These are phyloP conservation scores for Aphidoletes aphidimyza DNA, from an alignment of 2,888 invertebrate species.

Conservation along the genomic window DNA sequence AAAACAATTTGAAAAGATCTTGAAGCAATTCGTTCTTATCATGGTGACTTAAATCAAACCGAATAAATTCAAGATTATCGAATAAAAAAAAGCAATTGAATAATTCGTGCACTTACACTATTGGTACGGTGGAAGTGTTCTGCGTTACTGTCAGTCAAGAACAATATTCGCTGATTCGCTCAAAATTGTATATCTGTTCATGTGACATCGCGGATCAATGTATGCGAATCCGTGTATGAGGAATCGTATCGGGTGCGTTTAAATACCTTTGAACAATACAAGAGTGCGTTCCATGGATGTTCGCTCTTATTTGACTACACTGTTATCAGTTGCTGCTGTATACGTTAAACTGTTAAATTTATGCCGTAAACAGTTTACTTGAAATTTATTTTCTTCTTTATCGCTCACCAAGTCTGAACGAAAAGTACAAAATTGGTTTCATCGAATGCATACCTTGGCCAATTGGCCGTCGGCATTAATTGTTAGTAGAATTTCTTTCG, in stretches of 20 bases:
- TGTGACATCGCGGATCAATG: background rate
- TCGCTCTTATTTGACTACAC: background rate
- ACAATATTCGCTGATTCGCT: background rate
- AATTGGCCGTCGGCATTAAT: too few species aligned
- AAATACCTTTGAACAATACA: background rate
- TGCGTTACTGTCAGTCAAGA: slow-evolving; percentile 34
- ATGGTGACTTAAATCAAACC: background rate
- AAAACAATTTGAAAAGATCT: background rate
- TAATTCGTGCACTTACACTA: slow-evolving; percentile 8
- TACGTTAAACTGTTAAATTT: too few species aligned
- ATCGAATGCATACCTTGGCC: too few species aligned
- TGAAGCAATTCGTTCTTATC: background rate
- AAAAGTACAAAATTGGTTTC: too few species aligned
- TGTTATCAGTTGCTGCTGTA: too few species aligned
- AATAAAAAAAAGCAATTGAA: background rate
- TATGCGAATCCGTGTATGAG: background rate
- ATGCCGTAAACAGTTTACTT: too few species aligned
- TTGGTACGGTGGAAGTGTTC: slow-evolving; percentile 46
- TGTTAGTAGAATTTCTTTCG: too few species aligned
- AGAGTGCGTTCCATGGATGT: background rate
- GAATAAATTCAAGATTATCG: background rate
- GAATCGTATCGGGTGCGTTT: background rate
- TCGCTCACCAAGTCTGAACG: too few species aligned
- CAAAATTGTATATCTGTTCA: background rate
- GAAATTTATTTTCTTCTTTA: too few species aligned